Evolutionary conservation across 92 coral and sea anemone species (phyloP).

Genomic region (Actinostola sp.): DNA sequence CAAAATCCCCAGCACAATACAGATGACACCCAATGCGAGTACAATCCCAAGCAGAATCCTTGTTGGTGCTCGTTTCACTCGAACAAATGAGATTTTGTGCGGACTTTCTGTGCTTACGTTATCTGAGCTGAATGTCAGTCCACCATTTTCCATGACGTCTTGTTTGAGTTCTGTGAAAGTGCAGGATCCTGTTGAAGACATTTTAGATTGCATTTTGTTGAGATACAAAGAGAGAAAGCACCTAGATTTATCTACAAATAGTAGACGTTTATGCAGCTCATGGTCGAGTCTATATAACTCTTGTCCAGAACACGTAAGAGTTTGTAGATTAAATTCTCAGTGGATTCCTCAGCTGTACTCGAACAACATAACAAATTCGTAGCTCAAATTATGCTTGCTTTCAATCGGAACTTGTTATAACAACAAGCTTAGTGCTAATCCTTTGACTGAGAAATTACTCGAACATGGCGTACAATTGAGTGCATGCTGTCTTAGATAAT

Average conservation of each 20-base stretch:
- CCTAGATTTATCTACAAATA: neutral
- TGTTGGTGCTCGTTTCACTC: neutral
- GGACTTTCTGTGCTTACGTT: neutral
- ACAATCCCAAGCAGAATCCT: constrained; percentile 1
- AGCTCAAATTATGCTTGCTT: constrained; percentile 1
- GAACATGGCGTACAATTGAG: neutral
- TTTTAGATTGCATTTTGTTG: constrained; percentile 7
- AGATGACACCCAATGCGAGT: neutral
- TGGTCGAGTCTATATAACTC: no score
- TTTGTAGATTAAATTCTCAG: no score
- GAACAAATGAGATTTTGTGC: neutral
- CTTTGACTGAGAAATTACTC: neutral
- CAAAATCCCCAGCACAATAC: constrained; percentile 2
- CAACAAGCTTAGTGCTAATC: constrained; percentile 13
- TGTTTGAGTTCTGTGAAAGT: constrained; percentile 21
- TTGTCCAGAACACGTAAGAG: neutral
- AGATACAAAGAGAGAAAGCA: neutral
- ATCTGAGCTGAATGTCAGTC: constrained; percentile 1
- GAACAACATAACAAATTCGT: neutral
- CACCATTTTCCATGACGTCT: constrained; percentile 47
- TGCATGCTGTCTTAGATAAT: no score
- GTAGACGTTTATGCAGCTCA: no score
- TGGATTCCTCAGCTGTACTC: no score
- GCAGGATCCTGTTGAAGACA: constrained; percentile 39
- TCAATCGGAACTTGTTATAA: constrained; percentile 10